These are phyloP conservation scores for Aproaerema taeniolella DNA, from an alignment of 2,888 invertebrate genomes.

Conservation along the genomic window DNA sequence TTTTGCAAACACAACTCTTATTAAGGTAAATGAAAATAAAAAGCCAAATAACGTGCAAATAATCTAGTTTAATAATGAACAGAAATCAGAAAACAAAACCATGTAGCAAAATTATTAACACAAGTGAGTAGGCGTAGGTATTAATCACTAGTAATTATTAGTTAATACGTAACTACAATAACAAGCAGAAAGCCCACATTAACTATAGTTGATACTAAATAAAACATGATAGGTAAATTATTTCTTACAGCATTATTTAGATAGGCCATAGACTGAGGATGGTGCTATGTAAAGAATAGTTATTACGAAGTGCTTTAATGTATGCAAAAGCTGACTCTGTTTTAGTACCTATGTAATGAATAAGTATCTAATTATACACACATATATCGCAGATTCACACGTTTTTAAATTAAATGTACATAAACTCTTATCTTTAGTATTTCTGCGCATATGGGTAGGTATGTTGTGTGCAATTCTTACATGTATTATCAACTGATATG, in stretches of 20 bases:
- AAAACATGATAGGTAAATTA: background rate
- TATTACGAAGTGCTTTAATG: background rate
- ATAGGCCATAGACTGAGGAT: background rate
- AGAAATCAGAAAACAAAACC: conserved; percentile 9
- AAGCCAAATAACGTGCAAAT: conserved; percentile 13
- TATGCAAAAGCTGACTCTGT: background rate
- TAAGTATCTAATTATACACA: conserved; percentile 3
- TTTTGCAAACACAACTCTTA: too few relatives aligned
- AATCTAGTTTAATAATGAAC: conserved; percentile 13
- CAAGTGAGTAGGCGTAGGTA: too few relatives aligned
- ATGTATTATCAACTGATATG: conserved; percentile 12
- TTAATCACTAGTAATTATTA: too few relatives aligned
- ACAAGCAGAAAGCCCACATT: conserved; percentile 6
- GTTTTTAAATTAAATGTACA: too few relatives aligned
- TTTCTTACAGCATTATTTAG: background rate
- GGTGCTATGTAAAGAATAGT: background rate
- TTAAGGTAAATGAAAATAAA: conserved; percentile 8
- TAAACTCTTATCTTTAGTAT: conserved; percentile 31
- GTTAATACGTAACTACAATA: conserved; percentile 6
- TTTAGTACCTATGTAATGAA: conserved; percentile 1
- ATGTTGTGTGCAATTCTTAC: conserved; percentile 16
- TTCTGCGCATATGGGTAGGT: conserved; percentile 27
- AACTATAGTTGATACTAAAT: background rate
- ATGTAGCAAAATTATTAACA: conserved; percentile 6
- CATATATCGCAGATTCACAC: conserved; percentile 10